These are phyloP conservation scores for Trogon melanurus DNA, from an alignment of 2,113 vertebrate species.

Conservation along the genomic window DNA sequence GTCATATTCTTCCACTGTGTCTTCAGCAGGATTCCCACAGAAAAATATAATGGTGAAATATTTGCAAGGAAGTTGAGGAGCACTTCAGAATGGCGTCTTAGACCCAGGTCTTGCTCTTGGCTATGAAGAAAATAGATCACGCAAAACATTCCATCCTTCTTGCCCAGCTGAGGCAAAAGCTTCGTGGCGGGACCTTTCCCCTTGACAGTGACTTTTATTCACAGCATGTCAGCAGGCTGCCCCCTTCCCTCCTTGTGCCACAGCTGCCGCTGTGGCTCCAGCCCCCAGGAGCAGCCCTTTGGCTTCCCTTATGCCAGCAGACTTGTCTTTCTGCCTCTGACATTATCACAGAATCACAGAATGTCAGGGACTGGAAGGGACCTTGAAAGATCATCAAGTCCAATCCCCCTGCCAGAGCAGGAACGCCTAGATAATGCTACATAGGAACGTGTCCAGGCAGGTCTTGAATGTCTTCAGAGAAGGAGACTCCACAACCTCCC, in stretches of 20 bases:
- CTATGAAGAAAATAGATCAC: not conserved
- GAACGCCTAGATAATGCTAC: too few relatives aligned
- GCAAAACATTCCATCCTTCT: not conserved
- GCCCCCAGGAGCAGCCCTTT: not conserved
- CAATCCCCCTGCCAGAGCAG: too few relatives aligned
- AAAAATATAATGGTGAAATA: fast-evolving
- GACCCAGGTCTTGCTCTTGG: not conserved
- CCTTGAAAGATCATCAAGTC: too few relatives aligned
- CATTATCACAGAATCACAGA: not conserved
- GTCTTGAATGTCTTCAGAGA: too few relatives aligned
- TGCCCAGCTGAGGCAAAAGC: not conserved
- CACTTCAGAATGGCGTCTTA: not conserved
- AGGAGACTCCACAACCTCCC: too few relatives aligned
- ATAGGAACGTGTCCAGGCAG: too few relatives aligned
- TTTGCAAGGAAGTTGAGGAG: not conserved
- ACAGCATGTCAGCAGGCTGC: fast-evolving
- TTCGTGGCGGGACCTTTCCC: not conserved
- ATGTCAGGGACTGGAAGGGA: too few relatives aligned
- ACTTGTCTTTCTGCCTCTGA: not conserved
- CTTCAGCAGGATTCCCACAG: too few relatives aligned
- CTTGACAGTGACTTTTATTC: not conserved
- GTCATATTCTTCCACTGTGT: too few relatives aligned
- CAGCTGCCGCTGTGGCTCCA: fast-evolving
- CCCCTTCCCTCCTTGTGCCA: not conserved
- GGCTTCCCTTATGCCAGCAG: not conserved